Evolutionary conservation across 1,140 invertebrate species (phyloP).

Genomic region (Lepidurus apus): DNA sequence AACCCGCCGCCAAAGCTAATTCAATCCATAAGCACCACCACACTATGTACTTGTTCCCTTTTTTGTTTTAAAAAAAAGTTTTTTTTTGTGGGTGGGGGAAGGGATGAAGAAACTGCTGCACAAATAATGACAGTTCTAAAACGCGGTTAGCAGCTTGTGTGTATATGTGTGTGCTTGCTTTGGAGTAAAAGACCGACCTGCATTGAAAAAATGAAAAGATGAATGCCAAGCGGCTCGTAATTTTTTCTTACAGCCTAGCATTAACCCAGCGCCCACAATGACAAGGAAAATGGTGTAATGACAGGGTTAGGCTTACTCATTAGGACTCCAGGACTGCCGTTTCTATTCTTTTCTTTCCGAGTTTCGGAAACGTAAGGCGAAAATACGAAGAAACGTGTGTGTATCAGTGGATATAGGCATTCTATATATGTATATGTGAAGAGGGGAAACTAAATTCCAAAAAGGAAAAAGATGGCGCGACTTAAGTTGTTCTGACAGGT

Average conservation of each 20-base stretch:
- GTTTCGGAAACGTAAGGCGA: not conserved
- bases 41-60: not conserved
- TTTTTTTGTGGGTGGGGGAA: not conserved
- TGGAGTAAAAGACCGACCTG: not conserved
- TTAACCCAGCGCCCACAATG: conserved; percentile 12
- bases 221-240: conserved; percentile 20
- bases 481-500: conserved; percentile 21
- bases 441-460: not conserved
- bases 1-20: conserved; percentile 13
- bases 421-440: too few species aligned
- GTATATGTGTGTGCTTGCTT: conserved; percentile 8
- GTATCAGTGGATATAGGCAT: not conserved
- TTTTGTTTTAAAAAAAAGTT: not conserved
- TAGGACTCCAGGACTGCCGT: not conserved
- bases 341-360: not conserved
- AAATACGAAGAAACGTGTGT: not conserved
- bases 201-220: not conserved
- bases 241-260: conserved; percentile 19
- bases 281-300: conserved; percentile 15
- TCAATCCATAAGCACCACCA: conserved; percentile 13
- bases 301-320: conserved; percentile 4
- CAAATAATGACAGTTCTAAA: conserved; percentile 11
- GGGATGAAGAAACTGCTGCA: conserved; percentile 14
- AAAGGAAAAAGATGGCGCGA: not conserved
- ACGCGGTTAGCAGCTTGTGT: conserved; percentile 20